Base-by-base conservation (phyloP, 1,140 invertebrate genomes). In the Sminthurides bifidus region DNA sequence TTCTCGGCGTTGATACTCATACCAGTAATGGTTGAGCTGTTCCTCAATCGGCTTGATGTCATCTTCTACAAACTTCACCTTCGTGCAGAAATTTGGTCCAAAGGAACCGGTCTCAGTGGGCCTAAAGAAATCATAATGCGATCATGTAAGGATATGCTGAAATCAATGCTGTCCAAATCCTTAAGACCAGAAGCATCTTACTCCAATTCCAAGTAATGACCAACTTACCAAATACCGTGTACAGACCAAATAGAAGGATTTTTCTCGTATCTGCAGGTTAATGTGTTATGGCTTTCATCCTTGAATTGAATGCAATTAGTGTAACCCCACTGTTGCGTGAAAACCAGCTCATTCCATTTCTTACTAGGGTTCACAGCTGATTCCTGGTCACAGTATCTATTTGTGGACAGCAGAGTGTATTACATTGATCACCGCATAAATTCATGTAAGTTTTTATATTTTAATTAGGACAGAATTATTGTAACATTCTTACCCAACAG, bases 141-240 rank as follows among this genome's bases (percentile, higher is more conserved):
- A 54, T 26, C 27, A 46, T 46, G 29, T 12, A 8, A 24, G 19
- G 6, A 43, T 8, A 43, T 43, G 41, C 21, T 8, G 8, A 12
- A 14, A 21, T 12, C 8, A 43, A 12, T 3, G 35, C 23, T 50
- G 48, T 55, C 58, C 58, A 64, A 55, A 64, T 58, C 26, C 58
- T 58, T 12, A 37, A 17, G 6, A 38, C 10, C 38, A 10, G 17
- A 10, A 24, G n/a, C 10, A 14, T 35, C 26, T 5, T 29, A 27
- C 46, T 49, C 8, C 6, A 19, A 26, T n/a, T 38, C 15, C 43
- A 35, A 10, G 33, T 37, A 46, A 19, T 30, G 6, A 21, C 3
- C 6, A 4, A 33, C 33, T 52, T 54, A 58, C 62, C 62, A 65
- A 54, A 65, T 61, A 23, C 63, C 63, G 57, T 65, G 63, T 30